A percentile compares a stretch with the other conserved stretches of the same genome.
phyloP scores from a whole-genome alignment of 2,888 invertebrate species.

The Microctonus hyperodae region DNA sequence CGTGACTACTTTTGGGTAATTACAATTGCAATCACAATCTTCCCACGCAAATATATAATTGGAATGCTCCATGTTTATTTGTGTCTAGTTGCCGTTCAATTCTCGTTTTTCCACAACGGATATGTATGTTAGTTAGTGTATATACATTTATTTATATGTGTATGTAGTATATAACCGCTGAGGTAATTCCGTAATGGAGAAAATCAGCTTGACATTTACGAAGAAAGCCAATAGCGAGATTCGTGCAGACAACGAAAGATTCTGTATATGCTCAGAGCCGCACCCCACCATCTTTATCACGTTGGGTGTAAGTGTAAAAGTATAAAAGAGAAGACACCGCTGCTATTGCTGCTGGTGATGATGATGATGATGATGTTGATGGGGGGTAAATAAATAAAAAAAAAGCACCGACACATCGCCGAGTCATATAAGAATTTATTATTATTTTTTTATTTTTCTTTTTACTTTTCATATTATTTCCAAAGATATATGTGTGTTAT shows the following conservation, averaged over 20 bases:
- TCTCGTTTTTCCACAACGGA: neutral
- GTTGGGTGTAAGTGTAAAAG: neutral
- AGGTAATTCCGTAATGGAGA: slow-evolving; percentile 41
- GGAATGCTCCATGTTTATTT: slow-evolving; percentile 10
- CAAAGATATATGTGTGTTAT: neutral
- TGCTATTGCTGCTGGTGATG: no score
- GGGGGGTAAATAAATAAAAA: neutral
- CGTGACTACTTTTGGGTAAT: slow-evolving; percentile 9
- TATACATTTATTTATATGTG: no score
- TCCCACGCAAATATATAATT: slow-evolving; percentile 18
- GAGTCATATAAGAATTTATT: slow-evolving; percentile 1
- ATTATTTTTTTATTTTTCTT: neutral
- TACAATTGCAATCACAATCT: slow-evolving; percentile 3
- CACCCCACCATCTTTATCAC: slow-evolving; percentile 43
- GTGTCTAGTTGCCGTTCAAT: neutral
- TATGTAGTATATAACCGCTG: slow-evolving; percentile 29
- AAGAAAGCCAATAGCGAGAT: slow-evolving; percentile 42
- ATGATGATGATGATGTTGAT: neutral
- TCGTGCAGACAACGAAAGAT: neutral
- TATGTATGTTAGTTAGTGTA: slow-evolving; percentile 9
- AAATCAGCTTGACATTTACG: slow-evolving; percentile 48
- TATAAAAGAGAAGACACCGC: no score
- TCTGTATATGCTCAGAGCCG: slow-evolving; percentile 34
- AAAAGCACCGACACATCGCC: neutral
- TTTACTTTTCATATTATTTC: no score